A percentile compares a stretch with the other conserved stretches of the same genome.
These are phyloP conservation scores for Anser cygnoides DNA, from an alignment of 2,113 vertebrate genomes.

Conservation along the genomic window DNA sequence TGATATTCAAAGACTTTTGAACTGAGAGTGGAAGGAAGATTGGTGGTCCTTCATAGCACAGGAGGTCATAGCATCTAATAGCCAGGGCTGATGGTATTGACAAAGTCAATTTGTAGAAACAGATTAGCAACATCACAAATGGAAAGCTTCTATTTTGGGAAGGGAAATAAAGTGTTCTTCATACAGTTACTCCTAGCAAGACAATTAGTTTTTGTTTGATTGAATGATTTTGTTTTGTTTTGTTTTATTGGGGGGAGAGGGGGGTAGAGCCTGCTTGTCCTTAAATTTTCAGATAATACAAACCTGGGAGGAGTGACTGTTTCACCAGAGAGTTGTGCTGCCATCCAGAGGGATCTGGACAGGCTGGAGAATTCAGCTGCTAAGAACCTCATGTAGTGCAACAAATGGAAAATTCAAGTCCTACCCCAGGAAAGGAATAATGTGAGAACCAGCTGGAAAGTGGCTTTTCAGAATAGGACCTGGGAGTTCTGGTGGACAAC, in stretches of 20 bases:
- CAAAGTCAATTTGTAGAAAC: neutral
- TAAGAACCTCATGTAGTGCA: neutral
- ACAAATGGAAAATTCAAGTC: neutral
- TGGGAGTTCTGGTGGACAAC: rapidly evolving
- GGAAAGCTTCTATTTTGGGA: neutral
- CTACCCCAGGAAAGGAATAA: neutral
- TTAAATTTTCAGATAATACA: neutral
- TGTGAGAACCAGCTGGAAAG: neutral
- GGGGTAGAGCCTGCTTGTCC: too few species aligned
- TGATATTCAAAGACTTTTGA: neutral
- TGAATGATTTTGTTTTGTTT: neutral
- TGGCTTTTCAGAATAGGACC: neutral
- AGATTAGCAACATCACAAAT: neutral
- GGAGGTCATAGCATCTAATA: neutral
- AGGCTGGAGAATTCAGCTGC: neutral
- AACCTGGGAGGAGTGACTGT: neutral
- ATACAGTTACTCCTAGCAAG: neutral
- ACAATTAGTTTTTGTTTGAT: neutral
- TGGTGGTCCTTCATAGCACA: neutral
- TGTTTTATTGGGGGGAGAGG: too few species aligned
- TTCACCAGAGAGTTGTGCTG: neutral
- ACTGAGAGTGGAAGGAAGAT: neutral
- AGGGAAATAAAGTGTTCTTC: neutral
- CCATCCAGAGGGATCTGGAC: neutral
- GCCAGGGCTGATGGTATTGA: neutral